Percentiles rank a stretch among this genome's conserved stretches.
Evolutionary conservation across 2,888 invertebrate species (phyloP).

Genomic region (Chaetogeoica ovagalla): DNA sequence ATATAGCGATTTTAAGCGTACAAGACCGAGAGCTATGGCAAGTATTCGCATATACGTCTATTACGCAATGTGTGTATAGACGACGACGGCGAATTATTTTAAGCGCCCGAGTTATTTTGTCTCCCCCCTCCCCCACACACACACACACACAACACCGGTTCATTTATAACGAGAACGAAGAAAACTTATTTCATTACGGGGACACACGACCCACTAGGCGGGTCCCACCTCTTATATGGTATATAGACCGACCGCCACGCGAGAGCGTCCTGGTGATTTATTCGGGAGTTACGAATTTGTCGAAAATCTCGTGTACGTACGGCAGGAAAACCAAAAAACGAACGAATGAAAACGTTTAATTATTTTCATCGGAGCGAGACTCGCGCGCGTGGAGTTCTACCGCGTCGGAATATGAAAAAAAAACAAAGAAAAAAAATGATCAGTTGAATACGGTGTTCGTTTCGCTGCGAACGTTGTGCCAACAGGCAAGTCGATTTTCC

Average conservation of each 20-base stretch:
- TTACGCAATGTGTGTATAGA: no score
- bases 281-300: constrained; percentile 19
- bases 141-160: constrained; percentile 25
- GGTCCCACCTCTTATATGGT: background rate
- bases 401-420: no score
- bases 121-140: no score
- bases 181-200: constrained; percentile 45
- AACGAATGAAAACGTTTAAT: no score
- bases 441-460: no score
- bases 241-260: background rate
- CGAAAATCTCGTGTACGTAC: background rate
- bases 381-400: background rate
- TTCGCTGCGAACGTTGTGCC: no score
- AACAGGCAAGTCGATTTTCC: no score
- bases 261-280: constrained; percentile 42
- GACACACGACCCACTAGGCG: background rate
- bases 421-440: no score
- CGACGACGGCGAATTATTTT: constrained; percentile 10
- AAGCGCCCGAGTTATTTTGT: constrained; percentile 24
- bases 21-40: no score
- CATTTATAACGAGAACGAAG: constrained; percentile 35
- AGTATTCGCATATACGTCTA: no score
- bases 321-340: no score
- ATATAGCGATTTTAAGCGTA: constrained; percentile 18
- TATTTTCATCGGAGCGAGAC: background rate